Base-by-base conservation (phyloP, 1,140 invertebrate species). In the Drosophila santomea region DNA sequence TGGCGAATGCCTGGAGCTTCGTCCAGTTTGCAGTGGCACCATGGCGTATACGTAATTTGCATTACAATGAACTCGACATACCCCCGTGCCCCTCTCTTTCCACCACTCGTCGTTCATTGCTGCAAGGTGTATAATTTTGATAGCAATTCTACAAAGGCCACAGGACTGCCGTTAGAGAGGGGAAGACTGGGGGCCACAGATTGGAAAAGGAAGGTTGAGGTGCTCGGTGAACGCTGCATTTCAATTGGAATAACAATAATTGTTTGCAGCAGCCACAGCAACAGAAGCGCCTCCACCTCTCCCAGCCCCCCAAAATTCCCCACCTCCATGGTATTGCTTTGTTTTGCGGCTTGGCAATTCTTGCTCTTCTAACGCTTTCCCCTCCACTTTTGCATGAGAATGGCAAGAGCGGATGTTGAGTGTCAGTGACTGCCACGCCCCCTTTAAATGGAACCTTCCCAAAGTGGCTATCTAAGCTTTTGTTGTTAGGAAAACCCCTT, bases 181-280 rank as follows among this genome's bases (percentile, higher is more conserved):
- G 56, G 28, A n/a, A 39, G 43, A 32, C 17, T 8, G 1, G 58
- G 41, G 20, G 10, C 23, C n/a, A 12, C n/a, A 20, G 47, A 23
- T 39, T 12, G 54, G 10, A 36, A 28, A 14, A 17, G 43, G 62
- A 41, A 58, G 58, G 14, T 36, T 25, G 28, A n/a, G 62, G 58
- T 15, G 58, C 51, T 71, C 35, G 60, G 52, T 38, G 55, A 76
- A 59, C 50, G 76, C 58, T 84, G 78, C 73, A 86, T 86, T 77
- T 86, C 78, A 81, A 86, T 85, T 86, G 81, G 80, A 85, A 86
- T 86, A 85, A 85, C 78, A 81, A 86, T 85, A 86, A 86, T 81
- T 86, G 82, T 86, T 86, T 86, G 81, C 73, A 61, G 75, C 71
- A 82, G 58, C 68, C 74, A 77, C 57, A 54, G 56, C 59, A 54